Base-by-base conservation (phyloP, 1,140 invertebrate species). In the Drosophila simulans region DNA sequence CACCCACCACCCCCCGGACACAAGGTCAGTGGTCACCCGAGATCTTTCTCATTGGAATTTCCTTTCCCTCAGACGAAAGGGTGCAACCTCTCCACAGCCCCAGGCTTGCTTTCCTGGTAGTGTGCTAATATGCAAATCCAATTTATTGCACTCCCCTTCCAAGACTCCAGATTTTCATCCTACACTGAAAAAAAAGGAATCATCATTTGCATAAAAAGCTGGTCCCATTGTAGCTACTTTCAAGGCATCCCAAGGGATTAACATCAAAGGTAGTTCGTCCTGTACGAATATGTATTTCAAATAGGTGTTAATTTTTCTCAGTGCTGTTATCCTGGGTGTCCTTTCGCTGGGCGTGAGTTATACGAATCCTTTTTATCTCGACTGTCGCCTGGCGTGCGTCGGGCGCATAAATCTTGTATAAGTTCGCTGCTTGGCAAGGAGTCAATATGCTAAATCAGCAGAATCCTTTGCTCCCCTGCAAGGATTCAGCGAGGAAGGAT, bases 41-140 rank as follows among this genome's bases (percentile, higher is more conserved):
- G 8, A 27, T 27, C 52, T 56, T 35, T 37, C 43, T 12, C 20
- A 35, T 46, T 59, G 42, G 77, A 63, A 69, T 66, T 66, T 63
- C 54, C 63, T 56, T 59, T 59, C 63, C 52, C 56, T 5, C n/a
- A 60, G 52, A 15, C 34, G 43, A 43, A 63, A 60, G 75, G 74
- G 62, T 59, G 63, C 43, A 77, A n/a, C 34, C n/a, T 49, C 10
- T 2, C 4, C 25, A 20, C 27, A n/a, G 34, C 15, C 13, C 35
- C 27, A 7, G 46, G 27, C 40, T 5, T 20, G 10, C 15, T 8
- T 25, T 54, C 35, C 58, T 63, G 48, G 64, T 59, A 77, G 83
- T 76, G 89, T 89, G 80, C 89, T 91, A 91, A 91, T 91, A 91
- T 91, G 89, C 84, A 91, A 91, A 91, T 91, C 84, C 90, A 91